Evolutionary conservation across 1,140 invertebrate genomes (phyloP).

Genomic region (Proctacanthus coquilletti): DNA sequence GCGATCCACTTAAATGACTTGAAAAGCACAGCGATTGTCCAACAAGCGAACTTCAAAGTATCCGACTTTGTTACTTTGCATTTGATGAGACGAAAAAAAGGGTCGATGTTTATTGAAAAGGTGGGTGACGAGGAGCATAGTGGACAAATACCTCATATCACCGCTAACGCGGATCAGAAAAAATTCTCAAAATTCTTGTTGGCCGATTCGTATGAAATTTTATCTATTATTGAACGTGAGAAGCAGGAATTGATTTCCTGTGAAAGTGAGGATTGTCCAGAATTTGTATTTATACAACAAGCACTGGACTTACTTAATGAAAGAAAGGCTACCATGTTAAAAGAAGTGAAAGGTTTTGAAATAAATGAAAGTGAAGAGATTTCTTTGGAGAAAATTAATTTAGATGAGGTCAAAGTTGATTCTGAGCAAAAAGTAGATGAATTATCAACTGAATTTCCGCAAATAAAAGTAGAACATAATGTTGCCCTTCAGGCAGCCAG

Average conservation of each 20-base stretch:
- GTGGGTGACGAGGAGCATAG: conserved; percentile 22
- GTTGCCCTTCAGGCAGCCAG: no score
- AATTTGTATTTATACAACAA: conserved; percentile 71
- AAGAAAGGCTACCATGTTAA: conserved; percentile 16
- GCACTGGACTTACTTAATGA: conserved; percentile 48
- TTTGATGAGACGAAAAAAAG: conserved; percentile 72
- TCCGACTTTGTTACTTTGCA: conserved; percentile 62
- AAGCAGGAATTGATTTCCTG: conserved; percentile 45
- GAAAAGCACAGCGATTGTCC: conserved; percentile 32
- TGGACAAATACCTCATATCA: conserved; percentile 22
- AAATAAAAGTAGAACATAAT: no score
- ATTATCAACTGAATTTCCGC: conserved; percentile 9
- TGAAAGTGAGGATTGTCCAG: conserved; percentile 57
- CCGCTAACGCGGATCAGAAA: conserved; percentile 31
- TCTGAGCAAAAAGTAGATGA: conserved; percentile 16
- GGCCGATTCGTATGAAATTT: conserved; percentile 44
- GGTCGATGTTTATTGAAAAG: conserved; percentile 57
- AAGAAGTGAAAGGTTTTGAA: not conserved
- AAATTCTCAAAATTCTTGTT: conserved; percentile 62
- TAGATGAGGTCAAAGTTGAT: conserved; percentile 7
- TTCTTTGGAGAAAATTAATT: not conserved
- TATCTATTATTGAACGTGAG: conserved; percentile 57
- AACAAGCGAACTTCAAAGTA: conserved; percentile 37
- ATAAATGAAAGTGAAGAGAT: not conserved
- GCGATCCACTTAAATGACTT: conserved; percentile 37